phyloP scores from a whole-genome alignment of 2,888 invertebrate species.

The Callyntrura sp. region DNA sequence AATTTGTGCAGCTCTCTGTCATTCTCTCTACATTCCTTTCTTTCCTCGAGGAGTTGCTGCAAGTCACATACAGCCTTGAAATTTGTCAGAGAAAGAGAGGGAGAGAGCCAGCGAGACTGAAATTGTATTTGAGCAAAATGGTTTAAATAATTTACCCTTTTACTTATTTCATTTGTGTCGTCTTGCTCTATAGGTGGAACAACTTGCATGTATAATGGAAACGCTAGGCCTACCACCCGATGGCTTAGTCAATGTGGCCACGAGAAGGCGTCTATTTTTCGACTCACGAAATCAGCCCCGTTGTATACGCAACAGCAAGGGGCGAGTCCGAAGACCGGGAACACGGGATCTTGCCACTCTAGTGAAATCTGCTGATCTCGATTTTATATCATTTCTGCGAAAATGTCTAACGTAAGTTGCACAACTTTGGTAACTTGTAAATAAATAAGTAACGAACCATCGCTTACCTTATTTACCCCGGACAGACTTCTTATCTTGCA shows the following conservation, averaged over 20 bases:
- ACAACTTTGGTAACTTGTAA: not conserved
- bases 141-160: not conserved
- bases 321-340: conserved; percentile 94
- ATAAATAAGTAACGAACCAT: not conserved
- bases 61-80: conserved; percentile 22
- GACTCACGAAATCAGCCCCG: conserved; percentile 95
- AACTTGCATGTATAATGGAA: conserved; percentile 99
- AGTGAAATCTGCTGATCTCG: conserved; percentile 87
- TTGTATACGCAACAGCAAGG: conserved; percentile 96
- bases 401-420: conserved; percentile 83
- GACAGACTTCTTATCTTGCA: not conserved
- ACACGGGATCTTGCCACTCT: conserved; percentile 77
- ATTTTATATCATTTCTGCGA: conserved; percentile 83
- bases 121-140: conserved; percentile 4
- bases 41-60: not conserved
- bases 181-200: conserved; percentile 89
- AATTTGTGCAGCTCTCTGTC: conserved; percentile 26
- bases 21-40: conserved; percentile 10
- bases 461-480: not conserved
- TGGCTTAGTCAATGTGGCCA: conserved; percentile 89
- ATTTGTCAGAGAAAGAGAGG: not conserved
- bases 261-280: conserved; percentile 83
- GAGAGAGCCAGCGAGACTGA: not conserved
- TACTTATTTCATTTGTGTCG: not conserved
- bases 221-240: conserved; percentile 96